Base-by-base conservation (phyloP, 1,140 invertebrate species). In the Drosophila jambulina region DNA sequence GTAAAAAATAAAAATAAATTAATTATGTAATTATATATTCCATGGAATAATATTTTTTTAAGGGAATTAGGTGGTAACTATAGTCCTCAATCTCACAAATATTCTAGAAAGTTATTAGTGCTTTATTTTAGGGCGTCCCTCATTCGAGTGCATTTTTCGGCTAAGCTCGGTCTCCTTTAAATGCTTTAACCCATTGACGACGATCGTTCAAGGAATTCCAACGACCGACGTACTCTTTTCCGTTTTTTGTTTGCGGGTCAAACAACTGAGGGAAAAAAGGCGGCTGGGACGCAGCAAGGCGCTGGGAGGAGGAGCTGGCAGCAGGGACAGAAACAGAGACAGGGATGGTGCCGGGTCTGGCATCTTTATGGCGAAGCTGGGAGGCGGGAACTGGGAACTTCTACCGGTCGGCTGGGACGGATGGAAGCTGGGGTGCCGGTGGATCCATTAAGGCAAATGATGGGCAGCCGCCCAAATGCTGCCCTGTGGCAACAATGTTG, bases 361-460 rank as follows among this genome's bases (percentile, higher is more conserved):
- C 69, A 34, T 70, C 69, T 71, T 71, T 71, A 58, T 70, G 51
- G 62, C 21, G 5, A 36, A 12, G 6, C 29, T 61, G 45, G 13
- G 46, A 59, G 38, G 34, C 21, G 53, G 53, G 13, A 54, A 43
- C 46, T 49, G 46, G 40, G 63, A 65, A 43, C 43, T 29, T 48
- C 32, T 6, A 56, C 32, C 19, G n/a, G 34, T 12, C 54, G 60
- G 42, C 29, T 46, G 27, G 29, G n/a, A 57, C 53, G 49, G 45
- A 29, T 61, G 67, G 69, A 65, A 75, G 54, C 46, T 75, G 77
- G 51, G 63, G 63, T 69, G 75, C 51, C 54, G 46, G 63, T 45
- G 69, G 42, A 80, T 78, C 83, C 84, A 88, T 88, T 88, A 88
- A 88, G 84, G 61, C 72, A 88, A 88, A 84, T 81, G 77, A 78